A percentile compares a stretch with the other conserved stretches of the same genome.
These are phyloP conservation scores for Tromatobia lineatoria DNA, from an alignment of 2,888 invertebrate genomes.

Conservation along the genomic window DNA sequence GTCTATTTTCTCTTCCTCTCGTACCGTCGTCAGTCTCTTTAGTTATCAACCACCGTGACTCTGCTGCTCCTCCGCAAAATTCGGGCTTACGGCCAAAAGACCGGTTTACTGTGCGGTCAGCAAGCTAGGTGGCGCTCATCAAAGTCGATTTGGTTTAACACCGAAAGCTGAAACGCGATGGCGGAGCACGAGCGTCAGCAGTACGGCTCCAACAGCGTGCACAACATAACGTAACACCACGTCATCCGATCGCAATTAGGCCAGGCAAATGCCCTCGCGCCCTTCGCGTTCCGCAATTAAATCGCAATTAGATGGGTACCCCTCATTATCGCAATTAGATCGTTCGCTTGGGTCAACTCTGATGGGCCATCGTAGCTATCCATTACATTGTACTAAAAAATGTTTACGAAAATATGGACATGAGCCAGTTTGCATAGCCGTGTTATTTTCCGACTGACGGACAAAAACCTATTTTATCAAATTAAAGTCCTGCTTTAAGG, in stretches of 20 bases:
- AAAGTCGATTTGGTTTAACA: conserved; percentile 64
- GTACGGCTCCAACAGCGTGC: background rate
- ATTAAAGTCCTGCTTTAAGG: background rate
- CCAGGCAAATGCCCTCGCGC: conserved; percentile 48
- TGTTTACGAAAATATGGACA: background rate
- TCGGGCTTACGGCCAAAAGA: conserved; percentile 51
- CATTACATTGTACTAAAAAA: conserved; percentile 1
- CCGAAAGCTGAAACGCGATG: conserved; percentile 55
- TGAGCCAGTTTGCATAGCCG: background rate
- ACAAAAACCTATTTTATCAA: background rate
- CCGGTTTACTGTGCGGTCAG: conserved; percentile 31
- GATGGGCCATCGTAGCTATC: conserved; percentile 4
- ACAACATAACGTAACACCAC: conserved; percentile 62
- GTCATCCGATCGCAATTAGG: conserved; percentile 69
- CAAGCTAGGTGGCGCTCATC: conserved; percentile 50
- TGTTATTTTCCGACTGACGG: background rate
- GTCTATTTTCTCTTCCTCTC: conserved; percentile 29
- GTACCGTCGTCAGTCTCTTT: background rate
- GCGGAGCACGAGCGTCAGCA: conserved; percentile 61
- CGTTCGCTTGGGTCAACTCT: conserved; percentile 57
- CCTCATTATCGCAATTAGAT: conserved; percentile 72
- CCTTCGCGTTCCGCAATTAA: conserved; percentile 64
- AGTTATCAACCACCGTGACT: background rate
- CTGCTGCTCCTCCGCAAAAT: conserved; percentile 5
- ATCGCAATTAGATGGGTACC: conserved; percentile 68